These are phyloP conservation scores for Pelecanus crispus DNA, from an alignment of 2,113 vertebrate genomes.

Conservation along the genomic window DNA sequence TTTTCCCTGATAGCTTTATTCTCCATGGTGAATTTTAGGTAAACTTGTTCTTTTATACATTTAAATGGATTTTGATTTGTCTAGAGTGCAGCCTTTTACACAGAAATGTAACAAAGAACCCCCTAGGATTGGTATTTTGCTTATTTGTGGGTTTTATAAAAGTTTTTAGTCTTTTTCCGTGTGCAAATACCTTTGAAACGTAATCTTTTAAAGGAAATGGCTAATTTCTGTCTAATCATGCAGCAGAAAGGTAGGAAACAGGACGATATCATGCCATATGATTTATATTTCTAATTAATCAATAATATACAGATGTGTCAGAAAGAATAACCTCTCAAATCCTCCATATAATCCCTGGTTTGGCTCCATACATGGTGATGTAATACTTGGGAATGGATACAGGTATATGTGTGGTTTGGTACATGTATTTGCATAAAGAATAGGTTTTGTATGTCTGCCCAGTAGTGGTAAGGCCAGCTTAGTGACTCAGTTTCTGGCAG, in stretches of 20 bases:
- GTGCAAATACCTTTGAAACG: not conserved
- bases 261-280: not conserved
- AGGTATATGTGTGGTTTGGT: not conserved
- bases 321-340: not conserved
- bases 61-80: not conserved
- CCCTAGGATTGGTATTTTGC: not conserved
- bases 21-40: not conserved
- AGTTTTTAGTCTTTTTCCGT: not conserved
- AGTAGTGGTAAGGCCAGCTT: not conserved
- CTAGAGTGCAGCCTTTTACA: not conserved
- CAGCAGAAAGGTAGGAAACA: not conserved
- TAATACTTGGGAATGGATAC: not conserved
- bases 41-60: not conserved
- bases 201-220: not conserved
- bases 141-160: not conserved
- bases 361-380: not conserved
- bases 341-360: not conserved
- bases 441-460: not conserved
- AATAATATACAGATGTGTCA: not conserved
- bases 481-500: constrained; percentile 25
- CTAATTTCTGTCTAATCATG: not conserved
- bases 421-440: not conserved
- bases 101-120: not conserved
- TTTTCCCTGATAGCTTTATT: not conserved
- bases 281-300: not conserved